Evolutionary conservation across 2,113 vertebrate species (phyloP).

Genomic region (Panthera uncia): DNA sequence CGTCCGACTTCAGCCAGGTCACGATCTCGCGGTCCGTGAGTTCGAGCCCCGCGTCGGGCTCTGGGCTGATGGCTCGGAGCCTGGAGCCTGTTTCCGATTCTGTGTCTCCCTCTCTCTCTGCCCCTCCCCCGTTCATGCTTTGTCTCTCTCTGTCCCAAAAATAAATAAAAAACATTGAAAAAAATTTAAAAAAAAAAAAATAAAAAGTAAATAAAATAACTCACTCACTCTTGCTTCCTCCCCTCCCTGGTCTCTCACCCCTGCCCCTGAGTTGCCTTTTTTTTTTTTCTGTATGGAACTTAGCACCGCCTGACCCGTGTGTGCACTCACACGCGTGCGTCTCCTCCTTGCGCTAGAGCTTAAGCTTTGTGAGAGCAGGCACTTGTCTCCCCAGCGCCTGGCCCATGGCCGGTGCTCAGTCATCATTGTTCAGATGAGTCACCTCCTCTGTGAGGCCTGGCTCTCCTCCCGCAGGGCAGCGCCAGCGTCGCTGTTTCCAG

Average conservation of each 20-base stretch:
- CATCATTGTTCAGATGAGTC: not conserved
- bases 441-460: not conserved
- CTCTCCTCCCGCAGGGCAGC: not conserved
- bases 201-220: not conserved
- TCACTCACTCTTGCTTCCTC: not conserved
- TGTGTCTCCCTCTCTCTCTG: too few species aligned
- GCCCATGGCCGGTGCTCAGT: not conserved
- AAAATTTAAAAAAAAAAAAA: too few species aligned
- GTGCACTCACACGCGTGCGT: not conserved
- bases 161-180: too few species aligned
- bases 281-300: not conserved
- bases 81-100: too few species aligned
- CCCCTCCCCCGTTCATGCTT: too few species aligned
- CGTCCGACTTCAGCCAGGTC: too few species aligned
- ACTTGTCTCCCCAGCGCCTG: not conserved
- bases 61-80: too few species aligned
- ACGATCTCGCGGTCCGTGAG: too few species aligned
- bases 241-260: not conserved
- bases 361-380: not conserved
- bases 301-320: too few species aligned
- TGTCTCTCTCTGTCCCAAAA: too few species aligned
- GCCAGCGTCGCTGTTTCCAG: not conserved
- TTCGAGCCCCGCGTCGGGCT: too few species aligned
- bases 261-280: rapidly evolving
- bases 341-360: not conserved